These are phyloP conservation scores for Pteropus rufus DNA, from an alignment of 2,797 vertebrate genomes.

Conservation along the genomic window DNA sequence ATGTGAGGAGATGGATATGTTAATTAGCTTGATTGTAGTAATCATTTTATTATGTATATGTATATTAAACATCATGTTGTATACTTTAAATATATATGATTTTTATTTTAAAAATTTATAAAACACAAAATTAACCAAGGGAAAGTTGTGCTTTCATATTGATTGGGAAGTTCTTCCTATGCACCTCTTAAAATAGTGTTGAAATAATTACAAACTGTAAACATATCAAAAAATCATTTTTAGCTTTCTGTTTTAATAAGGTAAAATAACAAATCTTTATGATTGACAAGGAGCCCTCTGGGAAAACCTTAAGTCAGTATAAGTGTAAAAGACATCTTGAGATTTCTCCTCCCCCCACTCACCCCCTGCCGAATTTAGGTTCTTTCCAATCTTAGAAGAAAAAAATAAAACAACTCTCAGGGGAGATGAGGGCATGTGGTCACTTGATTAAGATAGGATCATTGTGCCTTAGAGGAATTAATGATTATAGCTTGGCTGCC, in stretches of 20 bases:
- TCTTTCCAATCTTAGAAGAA: background rate
- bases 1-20: background rate
- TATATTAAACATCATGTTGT: background rate
- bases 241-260: background rate
- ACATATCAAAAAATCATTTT: background rate
- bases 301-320: background rate
- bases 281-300: background rate
- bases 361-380: background rate
- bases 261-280: slow-evolving; percentile 12
- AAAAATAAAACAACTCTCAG: background rate
- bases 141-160: background rate
- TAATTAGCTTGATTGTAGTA: background rate
- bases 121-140: background rate
- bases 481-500: background rate
- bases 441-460: background rate
- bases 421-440: background rate
- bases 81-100: background rate
- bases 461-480: background rate
- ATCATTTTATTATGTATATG: background rate
- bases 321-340: background rate
- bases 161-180: background rate
- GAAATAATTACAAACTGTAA: slow-evolving; percentile 13
- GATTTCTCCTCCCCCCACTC: background rate
- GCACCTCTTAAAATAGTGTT: background rate
- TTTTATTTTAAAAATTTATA: background rate